phyloP scores from a whole-genome alignment of 2,797 vertebrate genomes.

The Nothura maculosa region DNA sequence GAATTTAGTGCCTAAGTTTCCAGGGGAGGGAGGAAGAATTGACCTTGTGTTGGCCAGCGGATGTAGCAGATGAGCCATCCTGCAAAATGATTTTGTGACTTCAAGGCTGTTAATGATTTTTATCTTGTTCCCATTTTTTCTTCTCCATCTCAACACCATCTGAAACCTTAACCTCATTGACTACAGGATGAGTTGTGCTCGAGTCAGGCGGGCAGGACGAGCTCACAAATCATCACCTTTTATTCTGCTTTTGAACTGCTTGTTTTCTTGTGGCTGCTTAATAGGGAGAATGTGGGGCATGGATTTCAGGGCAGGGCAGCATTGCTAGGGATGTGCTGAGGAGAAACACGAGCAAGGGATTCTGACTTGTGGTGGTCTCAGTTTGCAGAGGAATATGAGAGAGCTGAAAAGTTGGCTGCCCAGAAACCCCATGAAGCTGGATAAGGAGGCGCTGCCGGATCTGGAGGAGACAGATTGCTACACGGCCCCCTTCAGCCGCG shows the following conservation, averaged over 20 bases:
- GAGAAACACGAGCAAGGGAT: accelerated
- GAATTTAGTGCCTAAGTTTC: not conserved
- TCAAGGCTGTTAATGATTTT: no score
- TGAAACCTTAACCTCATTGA: not conserved
- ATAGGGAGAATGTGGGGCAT: not conserved
- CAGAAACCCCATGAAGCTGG: slow-evolving; percentile 97
- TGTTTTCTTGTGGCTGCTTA: not conserved
- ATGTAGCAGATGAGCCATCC: not conserved
- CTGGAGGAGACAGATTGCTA: slow-evolving; percentile 96
- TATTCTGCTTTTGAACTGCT: not conserved
- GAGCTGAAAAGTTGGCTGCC: slow-evolving; percentile 96
- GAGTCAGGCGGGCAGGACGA: not conserved
- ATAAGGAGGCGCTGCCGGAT: slow-evolving; percentile 96
- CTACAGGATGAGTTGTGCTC: not conserved
- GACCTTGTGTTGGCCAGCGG: not conserved
- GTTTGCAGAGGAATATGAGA: slow-evolving; percentile 90
- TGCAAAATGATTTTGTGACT: not conserved
- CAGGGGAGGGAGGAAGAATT: not conserved
- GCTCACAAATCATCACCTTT: not conserved
- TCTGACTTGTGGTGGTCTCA: slow-evolving; percentile 70
- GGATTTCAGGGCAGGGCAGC: not conserved
- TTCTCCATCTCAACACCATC: not conserved
- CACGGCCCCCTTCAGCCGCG: slow-evolving; percentile 96
- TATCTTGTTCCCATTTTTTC: not conserved
- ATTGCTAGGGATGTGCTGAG: not conserved